A percentile compares a stretch with the other conserved stretches of the same genome.
Evolutionary conservation across 2,888 invertebrate species (phyloP).

Genomic region (Latrodectus hesperus): DNA sequence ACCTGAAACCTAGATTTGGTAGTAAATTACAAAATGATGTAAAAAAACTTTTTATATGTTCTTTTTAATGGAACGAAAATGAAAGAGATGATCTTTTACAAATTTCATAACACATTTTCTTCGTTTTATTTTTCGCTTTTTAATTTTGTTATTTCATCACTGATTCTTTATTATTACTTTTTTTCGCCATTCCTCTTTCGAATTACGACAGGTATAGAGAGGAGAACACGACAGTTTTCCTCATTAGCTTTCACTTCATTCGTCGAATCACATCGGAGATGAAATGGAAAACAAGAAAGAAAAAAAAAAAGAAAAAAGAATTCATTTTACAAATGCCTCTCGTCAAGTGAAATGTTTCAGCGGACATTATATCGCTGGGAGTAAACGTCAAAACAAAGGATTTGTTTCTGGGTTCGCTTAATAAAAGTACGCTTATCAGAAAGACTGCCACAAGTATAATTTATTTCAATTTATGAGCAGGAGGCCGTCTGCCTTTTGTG

Average conservation of each 20-base stretch:
- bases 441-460: constrained; percentile 11
- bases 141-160: no score
- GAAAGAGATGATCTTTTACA: no score
- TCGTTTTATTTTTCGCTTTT: no score
- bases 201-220: not conserved
- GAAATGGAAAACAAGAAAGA: not conserved
- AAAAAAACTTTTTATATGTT: no score
- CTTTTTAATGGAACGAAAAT: no score
- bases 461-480: constrained; percentile 47
- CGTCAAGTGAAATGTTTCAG: constrained; percentile 2
- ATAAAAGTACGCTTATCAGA: constrained; percentile 50
- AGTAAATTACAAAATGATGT: no score
- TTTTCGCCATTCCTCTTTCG: no score
- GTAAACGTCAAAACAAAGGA: constrained; percentile 47
- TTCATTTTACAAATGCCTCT: not conserved
- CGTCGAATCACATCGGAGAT: not conserved
- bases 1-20: no score
- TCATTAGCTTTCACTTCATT: not conserved
- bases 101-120: no score
- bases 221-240: not conserved
- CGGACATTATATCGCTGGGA: not conserved
- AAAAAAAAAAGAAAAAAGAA: not conserved
- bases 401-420: constrained; percentile 20
- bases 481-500: constrained; percentile 30
- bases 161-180: no score